Evolutionary conservation across 2,113 vertebrate genomes (phyloP).

Genomic region (Pelodiscus sinensis): DNA sequence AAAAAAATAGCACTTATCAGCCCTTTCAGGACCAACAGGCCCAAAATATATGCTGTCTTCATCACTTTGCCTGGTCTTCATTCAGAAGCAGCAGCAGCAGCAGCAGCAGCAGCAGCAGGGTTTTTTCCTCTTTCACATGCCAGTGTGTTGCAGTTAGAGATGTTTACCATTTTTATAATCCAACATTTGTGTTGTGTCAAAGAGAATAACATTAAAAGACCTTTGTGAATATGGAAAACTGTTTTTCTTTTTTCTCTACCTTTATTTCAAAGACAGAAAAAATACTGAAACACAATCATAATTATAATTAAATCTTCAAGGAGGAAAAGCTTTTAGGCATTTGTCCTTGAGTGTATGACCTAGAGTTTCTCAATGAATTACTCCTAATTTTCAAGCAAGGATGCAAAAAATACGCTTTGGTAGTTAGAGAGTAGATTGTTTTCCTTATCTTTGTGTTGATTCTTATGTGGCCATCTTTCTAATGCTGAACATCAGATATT

Average conservation of each 20-base stretch:
- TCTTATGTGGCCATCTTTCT: not conserved
- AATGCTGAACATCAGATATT: not conserved
- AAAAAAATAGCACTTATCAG: not conserved
- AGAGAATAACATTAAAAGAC: constrained; percentile 1
- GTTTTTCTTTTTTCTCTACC: not conserved
- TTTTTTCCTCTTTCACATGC: not conserved
- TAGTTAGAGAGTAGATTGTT: not conserved
- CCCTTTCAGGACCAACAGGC: not conserved
- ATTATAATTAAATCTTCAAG: not conserved
- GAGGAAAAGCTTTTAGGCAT: not conserved
- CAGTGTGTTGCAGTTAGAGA: not conserved
- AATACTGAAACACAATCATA: not conserved
- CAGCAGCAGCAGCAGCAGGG: not conserved
- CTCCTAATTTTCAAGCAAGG: constrained; percentile 19
- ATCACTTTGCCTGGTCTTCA: not conserved
- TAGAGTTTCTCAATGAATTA: constrained; percentile 8
- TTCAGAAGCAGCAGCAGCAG: not conserved
- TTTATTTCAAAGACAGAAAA: not conserved
- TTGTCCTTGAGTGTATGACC: constrained; percentile 18
- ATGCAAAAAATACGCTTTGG: constrained; percentile 23
- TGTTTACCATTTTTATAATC: constrained; percentile 42
- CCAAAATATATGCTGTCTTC: not conserved
- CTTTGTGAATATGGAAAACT: not conserved
- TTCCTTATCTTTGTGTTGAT: not conserved
- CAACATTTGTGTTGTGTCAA: not conserved